phyloP scores from a whole-genome alignment of 2,797 vertebrate species.

The Xenopus petersii region DNA sequence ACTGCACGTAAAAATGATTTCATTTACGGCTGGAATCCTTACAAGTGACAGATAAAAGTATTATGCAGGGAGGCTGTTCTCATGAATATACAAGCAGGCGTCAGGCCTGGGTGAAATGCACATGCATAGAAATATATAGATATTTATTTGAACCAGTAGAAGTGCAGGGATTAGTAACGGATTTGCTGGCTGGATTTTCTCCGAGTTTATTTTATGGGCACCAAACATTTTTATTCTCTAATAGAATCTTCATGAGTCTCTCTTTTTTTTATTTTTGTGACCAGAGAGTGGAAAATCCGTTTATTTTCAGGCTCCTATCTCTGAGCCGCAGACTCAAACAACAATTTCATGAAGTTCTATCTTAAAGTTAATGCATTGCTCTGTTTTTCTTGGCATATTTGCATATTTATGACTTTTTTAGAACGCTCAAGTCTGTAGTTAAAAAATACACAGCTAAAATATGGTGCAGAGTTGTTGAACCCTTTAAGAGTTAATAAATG shows the following conservation, averaged over 20 bases:
- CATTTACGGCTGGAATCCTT: slow-evolving; percentile 35
- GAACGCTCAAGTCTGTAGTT: no score
- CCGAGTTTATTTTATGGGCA: slow-evolving; percentile 1
- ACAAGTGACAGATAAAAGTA: slow-evolving; percentile 41
- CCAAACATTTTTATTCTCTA: slow-evolving; percentile 38
- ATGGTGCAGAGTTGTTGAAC: no score
- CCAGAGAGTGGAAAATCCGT: slow-evolving; percentile 35
- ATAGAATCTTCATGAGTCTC: slow-evolving; percentile 40
- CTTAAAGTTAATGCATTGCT: background rate
- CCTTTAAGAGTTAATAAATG: no score
- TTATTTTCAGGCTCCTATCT: slow-evolving; percentile 34
- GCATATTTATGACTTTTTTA: no score
- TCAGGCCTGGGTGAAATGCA: slow-evolving; percentile 26
- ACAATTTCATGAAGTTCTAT: slow-evolving; percentile 3
- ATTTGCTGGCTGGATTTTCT: slow-evolving; percentile 35
- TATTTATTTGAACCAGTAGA: slow-evolving; percentile 21
- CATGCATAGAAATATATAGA: background rate
- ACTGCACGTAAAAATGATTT: slow-evolving; percentile 42
- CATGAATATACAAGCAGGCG: slow-evolving; percentile 36
- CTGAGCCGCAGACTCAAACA: slow-evolving; percentile 21
- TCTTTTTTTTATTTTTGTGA: slow-evolving; percentile 32
- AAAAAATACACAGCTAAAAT: no score
- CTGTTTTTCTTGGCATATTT: no score
- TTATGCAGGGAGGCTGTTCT: slow-evolving; percentile 24
- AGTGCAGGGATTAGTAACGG: slow-evolving; percentile 32